Percentiles rank a stretch among this genome's conserved stretches.
These are phyloP conservation scores for Furcula furcula DNA, from an alignment of 2,888 invertebrate species.

Conservation along the genomic window DNA sequence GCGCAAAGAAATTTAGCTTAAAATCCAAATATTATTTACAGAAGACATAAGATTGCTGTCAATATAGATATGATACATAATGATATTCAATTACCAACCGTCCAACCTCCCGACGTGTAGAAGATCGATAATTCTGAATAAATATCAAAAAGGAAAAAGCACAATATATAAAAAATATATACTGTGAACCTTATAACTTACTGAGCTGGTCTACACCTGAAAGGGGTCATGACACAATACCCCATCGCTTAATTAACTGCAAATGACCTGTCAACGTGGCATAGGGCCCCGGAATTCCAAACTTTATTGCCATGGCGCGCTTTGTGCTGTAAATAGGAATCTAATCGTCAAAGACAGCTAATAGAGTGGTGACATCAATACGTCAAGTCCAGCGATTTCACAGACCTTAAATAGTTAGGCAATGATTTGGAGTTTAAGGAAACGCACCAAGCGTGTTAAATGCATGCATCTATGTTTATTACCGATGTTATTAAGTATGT, in stretches of 20 bases:
- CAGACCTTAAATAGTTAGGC: not conserved
- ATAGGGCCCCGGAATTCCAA: slow-evolving; percentile 3
- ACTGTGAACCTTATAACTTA: slow-evolving; percentile 6
- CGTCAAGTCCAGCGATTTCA: slow-evolving; percentile 2
- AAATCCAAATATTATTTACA: too few relatives aligned
- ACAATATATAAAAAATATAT: too few relatives aligned
- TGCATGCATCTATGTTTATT: too few relatives aligned
- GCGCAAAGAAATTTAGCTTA: too few relatives aligned
- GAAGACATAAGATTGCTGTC: too few relatives aligned
- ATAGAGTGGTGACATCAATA: slow-evolving; percentile 17
- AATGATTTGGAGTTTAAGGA: not conserved
- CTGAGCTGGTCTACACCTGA: slow-evolving; percentile 1
- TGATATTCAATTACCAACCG: too few relatives aligned
- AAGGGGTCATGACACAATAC: slow-evolving; percentile 16
- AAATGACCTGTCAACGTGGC: slow-evolving; percentile 22
- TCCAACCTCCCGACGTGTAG: too few relatives aligned
- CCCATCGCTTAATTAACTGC: slow-evolving; percentile 35
- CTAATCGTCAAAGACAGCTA: slow-evolving; percentile 29
- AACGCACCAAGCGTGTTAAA: not conserved
- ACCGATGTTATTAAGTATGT: too few relatives aligned
- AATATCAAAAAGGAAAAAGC: too few relatives aligned
- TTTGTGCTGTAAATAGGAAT: slow-evolving; percentile 36
- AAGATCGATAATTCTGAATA: too few relatives aligned
- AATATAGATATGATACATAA: too few relatives aligned
- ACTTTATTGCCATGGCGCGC: slow-evolving; percentile 1